phyloP scores from a whole-genome alignment of 2,888 invertebrate genomes.

The Clepsis dumicolana region DNA sequence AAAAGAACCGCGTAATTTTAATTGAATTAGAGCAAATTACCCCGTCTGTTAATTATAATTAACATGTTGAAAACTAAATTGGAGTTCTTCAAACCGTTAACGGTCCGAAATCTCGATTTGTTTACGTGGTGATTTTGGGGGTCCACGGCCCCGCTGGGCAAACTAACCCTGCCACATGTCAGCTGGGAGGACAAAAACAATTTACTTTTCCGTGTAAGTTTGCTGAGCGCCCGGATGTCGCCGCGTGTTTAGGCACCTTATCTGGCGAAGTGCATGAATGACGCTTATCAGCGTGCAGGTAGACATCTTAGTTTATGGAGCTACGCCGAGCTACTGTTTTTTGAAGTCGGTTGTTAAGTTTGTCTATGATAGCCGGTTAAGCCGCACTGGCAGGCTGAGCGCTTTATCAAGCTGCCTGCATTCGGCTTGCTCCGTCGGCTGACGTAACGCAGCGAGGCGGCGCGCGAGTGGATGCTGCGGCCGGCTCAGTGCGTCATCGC shows the following conservation, averaged over 20 bases:
- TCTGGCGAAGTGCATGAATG: constrained; percentile 70
- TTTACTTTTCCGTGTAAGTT: constrained; percentile 60
- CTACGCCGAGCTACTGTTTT: constrained; percentile 66
- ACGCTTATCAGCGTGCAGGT: constrained; percentile 71
- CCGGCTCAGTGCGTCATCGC: constrained; percentile 25
- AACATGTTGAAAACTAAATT: constrained; percentile 53
- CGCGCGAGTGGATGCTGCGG: constrained; percentile 1
- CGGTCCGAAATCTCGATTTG: not conserved
- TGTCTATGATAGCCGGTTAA: constrained; percentile 40
- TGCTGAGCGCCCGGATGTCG: constrained; percentile 75
- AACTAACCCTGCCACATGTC: constrained; percentile 61
- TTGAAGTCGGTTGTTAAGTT: constrained; percentile 46
- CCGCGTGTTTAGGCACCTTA: constrained; percentile 69
- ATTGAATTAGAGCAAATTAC: constrained; percentile 55
- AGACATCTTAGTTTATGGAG: constrained; percentile 70
- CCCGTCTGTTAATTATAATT: constrained; percentile 47
- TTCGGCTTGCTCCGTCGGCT: constrained; percentile 1
- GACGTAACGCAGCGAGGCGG: not conserved
- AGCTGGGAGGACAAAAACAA: constrained; percentile 57
- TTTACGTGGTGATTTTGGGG: not conserved
- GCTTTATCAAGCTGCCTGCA: constrained; percentile 37
- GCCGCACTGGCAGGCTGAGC: constrained; percentile 26
- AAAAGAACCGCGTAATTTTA: constrained; percentile 52
- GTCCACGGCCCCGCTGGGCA: not conserved
- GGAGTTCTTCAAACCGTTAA: constrained; percentile 22